phyloP scores from a whole-genome alignment of 2,797 vertebrate genomes.

The Ceryle rudis region DNA sequence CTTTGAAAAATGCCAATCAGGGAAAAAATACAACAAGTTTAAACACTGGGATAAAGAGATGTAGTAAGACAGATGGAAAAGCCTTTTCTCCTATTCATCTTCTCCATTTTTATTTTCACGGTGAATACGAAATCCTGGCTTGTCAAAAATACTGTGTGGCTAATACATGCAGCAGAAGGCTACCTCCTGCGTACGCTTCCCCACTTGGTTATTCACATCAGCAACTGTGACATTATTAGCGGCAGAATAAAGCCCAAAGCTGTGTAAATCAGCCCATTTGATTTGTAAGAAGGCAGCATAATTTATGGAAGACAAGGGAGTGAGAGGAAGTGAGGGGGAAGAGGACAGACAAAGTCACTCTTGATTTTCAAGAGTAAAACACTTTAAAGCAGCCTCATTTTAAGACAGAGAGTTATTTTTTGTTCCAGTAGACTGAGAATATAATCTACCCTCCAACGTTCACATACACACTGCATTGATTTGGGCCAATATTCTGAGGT shows the following conservation, averaged over 20 bases:
- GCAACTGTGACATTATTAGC: neutral
- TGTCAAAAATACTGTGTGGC: neutral
- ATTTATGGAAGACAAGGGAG: neutral
- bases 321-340: neutral
- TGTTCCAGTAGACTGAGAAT: neutral
- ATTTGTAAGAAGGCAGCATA: neutral
- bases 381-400: neutral
- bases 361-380: neutral
- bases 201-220: neutral
- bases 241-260: neutral
- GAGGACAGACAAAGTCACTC: neutral
- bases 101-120: neutral
- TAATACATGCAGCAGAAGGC: neutral
- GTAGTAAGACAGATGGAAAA: constrained; percentile 30
- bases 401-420: neutral
- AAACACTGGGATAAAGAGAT: constrained; percentile 11
- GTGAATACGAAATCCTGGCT: neutral
- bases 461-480: neutral
- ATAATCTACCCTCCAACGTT: neutral
- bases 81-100: neutral
- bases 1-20: neutral
- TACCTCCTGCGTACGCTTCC: neutral
- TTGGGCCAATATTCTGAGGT: neutral
- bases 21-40: neutral
- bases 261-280: neutral